Evolutionary conservation across 2,797 vertebrate genomes (phyloP).

Genomic region (Lagocephalus sceleratus): DNA sequence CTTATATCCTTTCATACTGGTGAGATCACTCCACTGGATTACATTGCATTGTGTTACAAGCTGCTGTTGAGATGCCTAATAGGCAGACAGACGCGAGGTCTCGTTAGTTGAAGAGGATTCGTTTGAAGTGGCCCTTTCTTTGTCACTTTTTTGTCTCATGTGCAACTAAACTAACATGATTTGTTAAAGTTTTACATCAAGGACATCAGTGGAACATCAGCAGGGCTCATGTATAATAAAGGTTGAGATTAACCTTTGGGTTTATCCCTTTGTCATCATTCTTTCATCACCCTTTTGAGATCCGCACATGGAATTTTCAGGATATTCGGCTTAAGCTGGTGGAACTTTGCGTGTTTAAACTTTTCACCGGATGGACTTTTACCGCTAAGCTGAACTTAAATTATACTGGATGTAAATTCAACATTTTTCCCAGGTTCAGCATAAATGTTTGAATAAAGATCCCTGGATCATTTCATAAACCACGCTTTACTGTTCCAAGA

Average conservation of each 20-base stretch:
- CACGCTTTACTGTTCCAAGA: not conserved
- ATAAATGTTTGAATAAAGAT: not conserved
- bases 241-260: constrained; percentile 46
- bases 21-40: constrained; percentile 1
- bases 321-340: constrained; percentile 7
- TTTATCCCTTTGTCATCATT: constrained; percentile 52
- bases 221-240: constrained; percentile 31
- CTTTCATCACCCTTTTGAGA: constrained; percentile 30
- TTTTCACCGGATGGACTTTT: no score
- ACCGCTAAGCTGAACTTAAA: no score
- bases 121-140: not conserved
- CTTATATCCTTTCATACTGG: no score
- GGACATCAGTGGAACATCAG: constrained; percentile 5
- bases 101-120: constrained; percentile 9
- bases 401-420: no score
- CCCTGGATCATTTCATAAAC: not conserved
- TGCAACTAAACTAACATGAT: not conserved
- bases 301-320: constrained; percentile 4
- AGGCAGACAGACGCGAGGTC: constrained; percentile 31
- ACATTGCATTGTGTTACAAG: constrained; percentile 24
- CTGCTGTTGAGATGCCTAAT: constrained; percentile 13
- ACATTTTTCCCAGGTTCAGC: no score
- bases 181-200: constrained; percentile 24
- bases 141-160: constrained; percentile 3
- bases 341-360: not conserved